These are phyloP conservation scores for Eueides isabella DNA, from an alignment of 1,140 invertebrate species.

Conservation along the genomic window DNA sequence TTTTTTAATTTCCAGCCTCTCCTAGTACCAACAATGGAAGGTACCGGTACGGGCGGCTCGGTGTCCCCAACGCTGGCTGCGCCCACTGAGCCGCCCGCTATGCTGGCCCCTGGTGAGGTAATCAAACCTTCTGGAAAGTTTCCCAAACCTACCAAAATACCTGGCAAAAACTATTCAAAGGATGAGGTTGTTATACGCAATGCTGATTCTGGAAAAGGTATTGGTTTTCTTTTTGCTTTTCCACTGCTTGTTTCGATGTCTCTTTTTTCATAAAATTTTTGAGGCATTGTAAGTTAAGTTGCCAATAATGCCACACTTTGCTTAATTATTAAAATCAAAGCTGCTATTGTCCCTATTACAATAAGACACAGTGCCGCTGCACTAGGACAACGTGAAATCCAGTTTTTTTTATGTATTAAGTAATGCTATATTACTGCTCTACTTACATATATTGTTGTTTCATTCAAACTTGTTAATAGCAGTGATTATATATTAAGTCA, in stretches of 20 bases:
- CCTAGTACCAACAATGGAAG: conserved; percentile 76
- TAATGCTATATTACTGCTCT: conserved; percentile 36
- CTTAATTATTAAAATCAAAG: too few species aligned
- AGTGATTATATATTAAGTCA: not conserved
- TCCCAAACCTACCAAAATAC: conserved; percentile 93
- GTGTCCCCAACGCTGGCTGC: conserved; percentile 77
- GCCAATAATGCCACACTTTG: too few species aligned
- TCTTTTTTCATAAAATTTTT: too few species aligned
- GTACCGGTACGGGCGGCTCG: conserved; percentile 67
- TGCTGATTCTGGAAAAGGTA: conserved; percentile 97
- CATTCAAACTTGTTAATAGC: not conserved
- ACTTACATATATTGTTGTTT: not conserved
- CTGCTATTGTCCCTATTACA: too few species aligned
- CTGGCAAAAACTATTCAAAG: conserved; percentile 95
- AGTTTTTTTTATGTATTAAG: conserved; percentile 32
- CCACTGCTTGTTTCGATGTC: too few species aligned
- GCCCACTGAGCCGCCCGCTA: conserved; percentile 78
- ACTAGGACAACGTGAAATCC: too few species aligned
- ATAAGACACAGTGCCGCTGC: too few species aligned
- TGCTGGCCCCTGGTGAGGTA: conserved; percentile 90
- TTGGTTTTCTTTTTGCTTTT: not conserved
- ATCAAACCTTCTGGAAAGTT: conserved; percentile 94
- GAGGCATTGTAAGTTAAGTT: too few species aligned
- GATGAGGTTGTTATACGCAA: conserved; percentile 97
- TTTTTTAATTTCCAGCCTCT: conserved; percentile 54